Percentiles rank a stretch among this genome's conserved stretches.
These are phyloP conservation scores for Drosophila sp. DNA, from an alignment of 1,140 invertebrate genomes.

Conservation along the genomic window DNA sequence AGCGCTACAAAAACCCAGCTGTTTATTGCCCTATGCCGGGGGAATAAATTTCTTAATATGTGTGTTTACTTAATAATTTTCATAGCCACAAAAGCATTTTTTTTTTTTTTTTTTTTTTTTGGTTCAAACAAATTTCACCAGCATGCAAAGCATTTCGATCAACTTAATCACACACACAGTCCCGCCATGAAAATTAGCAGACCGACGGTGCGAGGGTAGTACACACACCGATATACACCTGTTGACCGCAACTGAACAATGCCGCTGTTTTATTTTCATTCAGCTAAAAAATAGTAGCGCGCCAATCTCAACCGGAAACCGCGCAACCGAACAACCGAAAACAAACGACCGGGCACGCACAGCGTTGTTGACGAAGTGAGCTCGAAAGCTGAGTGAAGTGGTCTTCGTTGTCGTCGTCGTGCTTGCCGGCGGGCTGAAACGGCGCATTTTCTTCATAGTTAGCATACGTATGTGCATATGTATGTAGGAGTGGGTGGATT, in stretches of 20 bases:
- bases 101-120: too few relatives aligned
- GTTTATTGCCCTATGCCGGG: neutral
- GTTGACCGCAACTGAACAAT: slow-evolving; percentile 13
- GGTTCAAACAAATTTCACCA: neutral
- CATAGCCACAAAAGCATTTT: neutral
- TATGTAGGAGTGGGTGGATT: neutral
- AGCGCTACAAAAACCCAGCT: slow-evolving; percentile 1
- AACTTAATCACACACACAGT: neutral
- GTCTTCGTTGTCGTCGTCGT: too few relatives aligned
- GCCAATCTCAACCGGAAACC: slow-evolving; percentile 14
- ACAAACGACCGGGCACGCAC: slow-evolving; percentile 2
- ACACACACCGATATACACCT: slow-evolving; percentile 1
- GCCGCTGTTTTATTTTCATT: slow-evolving; percentile 2
- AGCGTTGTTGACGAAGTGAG: slow-evolving; percentile 5
- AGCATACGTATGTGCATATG: neutral
- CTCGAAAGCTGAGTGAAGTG: slow-evolving; percentile 4
- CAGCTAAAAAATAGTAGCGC: neutral
- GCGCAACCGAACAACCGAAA: slow-evolving; percentile 9
- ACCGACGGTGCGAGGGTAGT: neutral
- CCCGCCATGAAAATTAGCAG: slow-evolving; percentile 4
- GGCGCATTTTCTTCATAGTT: slow-evolving; percentile 19
- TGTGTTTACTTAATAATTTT: slow-evolving; percentile 15
- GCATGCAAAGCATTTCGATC: neutral
- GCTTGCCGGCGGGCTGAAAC: neutral
- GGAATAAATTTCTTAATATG: neutral